Evolutionary conservation across 1,140 invertebrate genomes (phyloP), one percentile per base, ranked within the genome.

Genomic region (Heterodera carotae): DNA sequence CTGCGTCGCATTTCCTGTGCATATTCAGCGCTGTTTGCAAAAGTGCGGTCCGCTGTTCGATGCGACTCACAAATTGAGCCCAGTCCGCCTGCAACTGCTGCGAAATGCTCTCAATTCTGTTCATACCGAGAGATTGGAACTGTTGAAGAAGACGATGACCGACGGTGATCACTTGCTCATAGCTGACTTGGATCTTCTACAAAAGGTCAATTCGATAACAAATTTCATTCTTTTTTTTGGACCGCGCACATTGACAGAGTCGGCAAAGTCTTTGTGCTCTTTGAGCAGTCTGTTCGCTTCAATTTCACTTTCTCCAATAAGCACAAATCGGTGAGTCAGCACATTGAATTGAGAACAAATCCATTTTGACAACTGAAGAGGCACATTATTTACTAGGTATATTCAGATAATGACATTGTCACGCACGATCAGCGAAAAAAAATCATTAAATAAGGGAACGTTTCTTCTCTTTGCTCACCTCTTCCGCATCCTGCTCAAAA

Each of bases 111-210:
- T 76, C 80, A 31, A 82, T 68, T 69, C 73, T 75, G 33, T 77
- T 77, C 22, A 74, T 25, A 22, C 68, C 76, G 39, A 64, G 25
- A 33, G 68, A 64, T 67, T 75, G 73, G 34, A 64, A 64, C 34
- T 53, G 36, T 29, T 66, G 59, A 31, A 79, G 39, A 12, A 79
- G 64, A 8, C 79, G 78, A 39, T 36, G 39, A n/a, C 81, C 82
- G 34, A 73, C 60, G 53, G 68, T 75, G 6, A 82, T 15, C 12
- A 83, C 78, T 36, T 82, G 76, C 25, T 79, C 76, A 27, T 82
- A 82, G 31, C 69, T 80, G n/a, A 81, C 69, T 67, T 83, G 71
- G 36, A 76, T 53, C 33, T 81, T 84, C 80, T 81, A 29, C 39
- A 53, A 80, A 75, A 10, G 53, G 22, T 29, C 39, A 48, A 27